Conservation (phyloP, 2,888 invertebrate species). For the Emmelina monodactyla region DNA sequence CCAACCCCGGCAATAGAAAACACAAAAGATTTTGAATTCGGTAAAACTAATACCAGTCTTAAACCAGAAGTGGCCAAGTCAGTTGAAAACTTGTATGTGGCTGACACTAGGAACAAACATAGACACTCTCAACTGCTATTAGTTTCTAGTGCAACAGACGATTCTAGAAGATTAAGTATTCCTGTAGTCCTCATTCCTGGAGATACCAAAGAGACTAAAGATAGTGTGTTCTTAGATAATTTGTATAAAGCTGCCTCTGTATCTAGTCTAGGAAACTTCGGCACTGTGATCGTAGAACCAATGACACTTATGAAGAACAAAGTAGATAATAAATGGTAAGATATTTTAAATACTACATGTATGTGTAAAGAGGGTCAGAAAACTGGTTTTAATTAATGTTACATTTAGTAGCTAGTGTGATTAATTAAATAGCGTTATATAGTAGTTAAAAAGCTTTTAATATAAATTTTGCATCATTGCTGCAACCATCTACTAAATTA, state of each 20-base stretch:
- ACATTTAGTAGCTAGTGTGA: too few species aligned
- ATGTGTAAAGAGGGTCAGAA: too few species aligned
- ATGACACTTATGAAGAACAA: constrained; percentile 58
- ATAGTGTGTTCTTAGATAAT: constrained; percentile 50
- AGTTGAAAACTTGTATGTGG: constrained; percentile 40
- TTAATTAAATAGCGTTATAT: too few species aligned
- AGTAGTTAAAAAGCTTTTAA: too few species aligned
- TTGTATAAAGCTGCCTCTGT: constrained; percentile 54
- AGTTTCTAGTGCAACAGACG: constrained; percentile 40
- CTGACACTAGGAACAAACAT: constrained; percentile 24
- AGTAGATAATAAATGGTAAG: constrained; percentile 59
- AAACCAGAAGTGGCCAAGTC: constrained; percentile 33
- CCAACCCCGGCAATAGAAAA: constrained; percentile 49
- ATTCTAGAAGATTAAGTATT: constrained; percentile 45
- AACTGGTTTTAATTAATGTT: too few species aligned
- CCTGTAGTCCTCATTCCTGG: constrained; percentile 48
- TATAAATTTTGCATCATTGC: too few species aligned
- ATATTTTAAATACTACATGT: too few species aligned
- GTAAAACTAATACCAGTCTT: constrained; percentile 22
- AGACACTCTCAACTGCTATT: constrained; percentile 38
- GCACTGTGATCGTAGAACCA: constrained; percentile 45
- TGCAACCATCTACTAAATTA: too few species aligned
- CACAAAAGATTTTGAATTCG: constrained; percentile 36
- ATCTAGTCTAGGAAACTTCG: constrained; percentile 53
- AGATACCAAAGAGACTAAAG: constrained; percentile 39